Base-by-base conservation (phyloP, 35 echinoderm and acorn worm genomes). In the Ophiothrix spiculata region DNA sequence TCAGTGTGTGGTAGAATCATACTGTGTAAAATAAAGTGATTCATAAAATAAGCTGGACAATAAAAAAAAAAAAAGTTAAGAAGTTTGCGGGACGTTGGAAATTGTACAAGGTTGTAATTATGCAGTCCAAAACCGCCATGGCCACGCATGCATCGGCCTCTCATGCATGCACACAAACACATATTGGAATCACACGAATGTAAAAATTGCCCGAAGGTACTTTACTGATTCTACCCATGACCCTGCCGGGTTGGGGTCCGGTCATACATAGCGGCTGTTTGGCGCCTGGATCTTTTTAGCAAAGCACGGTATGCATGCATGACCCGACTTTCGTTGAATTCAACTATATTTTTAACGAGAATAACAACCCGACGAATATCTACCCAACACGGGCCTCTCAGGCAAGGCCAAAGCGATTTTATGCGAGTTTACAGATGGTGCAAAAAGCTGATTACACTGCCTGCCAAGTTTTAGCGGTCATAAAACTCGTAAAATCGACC, bases 241-340 rank as follows among this genome's bases (percentile, higher is more conserved):
- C 81, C 81, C 46, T 32, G 81, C 81, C 37, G 37, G 81, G 81
- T 84, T 60, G 81, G 81, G 81, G 81, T 84, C 81, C 81, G 81
- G 81, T 84, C 81, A 84, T 64, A 31, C 33, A 34, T 60, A 21
- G 81, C 46, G 45, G 45, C 63, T 60, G 45, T 13, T 28, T 33
- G 56, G 81, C 46, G 45, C 81, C 63, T 60, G 34, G 14, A 15
- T 23, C 80, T 46, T 64, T 54, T n/a, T n/a, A n/a, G 32, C 81
- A 36, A 42, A 32, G 36, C 81, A 60, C 46, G 45, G 54, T 33
- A 54, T 84, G 81, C 63, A 60, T 84, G 63, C 54, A 84, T 84
- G 81, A 84, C 46, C 81, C 56, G 63, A 42, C 54, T 56, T 56
- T 84, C 81, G 31, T 64, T 64, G 81, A 60, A 36, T 78, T 78